Conservation (phyloP, 2,888 invertebrate species). For the Arrhopalites spinosus region DNA sequence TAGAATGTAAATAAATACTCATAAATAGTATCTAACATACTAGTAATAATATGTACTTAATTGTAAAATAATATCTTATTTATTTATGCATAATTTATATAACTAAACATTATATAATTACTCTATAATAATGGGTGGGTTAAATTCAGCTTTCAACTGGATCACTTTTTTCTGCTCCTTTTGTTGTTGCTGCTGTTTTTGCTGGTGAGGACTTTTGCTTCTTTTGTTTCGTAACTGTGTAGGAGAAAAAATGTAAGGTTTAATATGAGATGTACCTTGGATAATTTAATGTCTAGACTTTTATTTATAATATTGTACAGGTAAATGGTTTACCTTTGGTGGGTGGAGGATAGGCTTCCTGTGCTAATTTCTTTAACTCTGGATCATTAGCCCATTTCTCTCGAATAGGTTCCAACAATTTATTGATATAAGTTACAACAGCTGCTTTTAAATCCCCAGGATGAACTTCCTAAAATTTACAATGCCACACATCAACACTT, state of each 20-base stretch:
- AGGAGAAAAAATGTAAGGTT: not conserved
- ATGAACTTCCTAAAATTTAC: constrained; percentile 70
- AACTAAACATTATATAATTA: no score
- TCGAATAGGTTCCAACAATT: constrained; percentile 84
- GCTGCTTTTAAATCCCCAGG: constrained; percentile 91
- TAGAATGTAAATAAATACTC: no score
- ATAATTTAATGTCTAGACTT: not conserved
- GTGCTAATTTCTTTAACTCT: constrained; percentile 46
- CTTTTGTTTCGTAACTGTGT: constrained; percentile 17
- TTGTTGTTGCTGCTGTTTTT: not conserved
- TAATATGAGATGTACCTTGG: not conserved
- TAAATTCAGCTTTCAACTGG: not conserved
- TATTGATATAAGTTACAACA: constrained; percentile 83
- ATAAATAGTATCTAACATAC: no score
- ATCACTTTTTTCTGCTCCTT: not conserved
- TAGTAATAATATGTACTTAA: no score
- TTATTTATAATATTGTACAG: not conserved
- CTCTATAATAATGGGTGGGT: not conserved
- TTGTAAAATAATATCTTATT: no score
- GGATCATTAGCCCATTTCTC: constrained; percentile 65
- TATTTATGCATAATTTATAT: no score
- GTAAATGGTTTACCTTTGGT: constrained; percentile 38
- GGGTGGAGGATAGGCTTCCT: constrained; percentile 52
- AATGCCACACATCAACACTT: not conserved
- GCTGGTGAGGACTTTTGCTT: not conserved